Evolutionary conservation across 2,797 vertebrate species (phyloP), one percentile per base, ranked within the genome.

Genomic region (Hephaestus fuliginosus): DNA sequence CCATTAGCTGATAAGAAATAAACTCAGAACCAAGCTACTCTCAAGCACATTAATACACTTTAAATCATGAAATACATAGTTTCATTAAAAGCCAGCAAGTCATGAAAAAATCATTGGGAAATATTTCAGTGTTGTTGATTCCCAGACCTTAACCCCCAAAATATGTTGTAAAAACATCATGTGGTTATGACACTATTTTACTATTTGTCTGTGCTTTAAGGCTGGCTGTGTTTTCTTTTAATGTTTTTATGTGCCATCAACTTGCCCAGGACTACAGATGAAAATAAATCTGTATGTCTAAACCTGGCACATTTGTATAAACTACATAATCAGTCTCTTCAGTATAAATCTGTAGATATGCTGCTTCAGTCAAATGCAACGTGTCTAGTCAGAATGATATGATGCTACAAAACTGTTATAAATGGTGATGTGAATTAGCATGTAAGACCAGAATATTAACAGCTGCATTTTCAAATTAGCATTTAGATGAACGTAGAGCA

Each of bases 401-500:
- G 7, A 30, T 49, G 7, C 18, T 12, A 51, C n/a, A 80, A 5
- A 33, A 33, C 30, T 3, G 30, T 33, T 33, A 33, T 5, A 33
- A 33, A 33, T 33, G 5, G 5, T 33, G 30, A 33, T 33, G 30
- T 33, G 30, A 33, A 33, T 33, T 33, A 33, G 30, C 30, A 33
- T 33, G 30, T 25, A 53, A 70, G 46, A 71, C 14, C 65, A 48
- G 13, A n/a, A 49, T 33, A 28, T 30, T 28, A 74, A 68, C 44
- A 63, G 41, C 25, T 68, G 33, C 28, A 41, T 62, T 66, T 70
- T 71, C 56, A 56, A 63, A 85, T 84, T 78, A 70, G 33, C 81
- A 86, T 86, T 82, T 82, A 77, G 64, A 86, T 84, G 17, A 77
- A 69, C 65, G 76, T 71, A 81, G 61, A 70, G 61, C 1, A 8